Conservation (phyloP, 2,888 invertebrate genomes). For the Fabriciana adippe region DNA sequence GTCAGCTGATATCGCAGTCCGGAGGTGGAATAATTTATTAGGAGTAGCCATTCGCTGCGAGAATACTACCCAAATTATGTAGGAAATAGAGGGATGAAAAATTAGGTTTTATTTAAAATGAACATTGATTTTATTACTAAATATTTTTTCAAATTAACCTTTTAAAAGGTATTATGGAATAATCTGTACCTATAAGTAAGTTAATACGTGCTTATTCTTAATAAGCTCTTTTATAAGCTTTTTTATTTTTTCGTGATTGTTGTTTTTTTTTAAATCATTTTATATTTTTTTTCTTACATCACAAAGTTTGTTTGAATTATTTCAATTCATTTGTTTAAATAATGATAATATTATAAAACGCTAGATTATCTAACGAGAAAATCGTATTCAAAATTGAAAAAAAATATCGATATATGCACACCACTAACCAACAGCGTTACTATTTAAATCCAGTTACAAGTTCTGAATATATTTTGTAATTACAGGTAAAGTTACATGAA, state of each 20-base stretch:
- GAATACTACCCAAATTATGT: conserved; percentile 21
- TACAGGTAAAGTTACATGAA: conserved; percentile 77
- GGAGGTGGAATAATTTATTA: conserved; percentile 40
- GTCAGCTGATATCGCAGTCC: conserved; percentile 37
- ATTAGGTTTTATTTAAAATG: conserved; percentile 8
- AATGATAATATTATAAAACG: too few species aligned
- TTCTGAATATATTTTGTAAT: conserved; percentile 82
- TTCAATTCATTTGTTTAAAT: too few species aligned
- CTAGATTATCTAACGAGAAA: too few species aligned
- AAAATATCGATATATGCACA: conserved; percentile 34
- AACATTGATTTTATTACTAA: background rate
- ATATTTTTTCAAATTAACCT: background rate
- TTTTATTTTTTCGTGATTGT: too few species aligned
- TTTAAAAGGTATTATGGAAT: too few species aligned
- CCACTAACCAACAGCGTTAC: conserved; percentile 61
- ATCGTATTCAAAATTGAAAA: background rate
- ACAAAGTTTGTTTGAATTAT: too few species aligned
- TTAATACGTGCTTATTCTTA: too few species aligned
- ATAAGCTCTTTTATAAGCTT: too few species aligned
- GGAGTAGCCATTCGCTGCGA: conserved; percentile 28
- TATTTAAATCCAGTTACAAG: conserved; percentile 82
- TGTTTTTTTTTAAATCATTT: too few species aligned
- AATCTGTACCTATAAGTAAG: too few species aligned
- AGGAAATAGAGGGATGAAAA: conserved; percentile 17
- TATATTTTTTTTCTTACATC: too few species aligned